These are phyloP conservation scores for Centropus unirufus DNA, from an alignment of 2,113 vertebrate species.

Conservation along the genomic window DNA sequence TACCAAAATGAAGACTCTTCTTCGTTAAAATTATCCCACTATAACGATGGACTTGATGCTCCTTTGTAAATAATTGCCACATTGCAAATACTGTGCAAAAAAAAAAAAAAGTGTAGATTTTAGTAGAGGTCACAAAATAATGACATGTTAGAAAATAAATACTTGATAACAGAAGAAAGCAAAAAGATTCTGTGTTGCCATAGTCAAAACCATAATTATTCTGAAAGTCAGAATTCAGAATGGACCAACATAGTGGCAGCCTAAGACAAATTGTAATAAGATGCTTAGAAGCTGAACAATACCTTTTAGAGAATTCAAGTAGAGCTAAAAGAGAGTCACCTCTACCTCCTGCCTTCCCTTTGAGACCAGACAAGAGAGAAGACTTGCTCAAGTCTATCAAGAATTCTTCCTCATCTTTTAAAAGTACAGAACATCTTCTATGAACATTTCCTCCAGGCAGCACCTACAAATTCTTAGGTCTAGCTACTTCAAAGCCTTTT, in stretches of 20 bases:
- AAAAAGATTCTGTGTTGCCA: neutral
- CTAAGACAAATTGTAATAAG: neutral
- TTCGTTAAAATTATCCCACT: neutral
- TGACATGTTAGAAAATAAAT: neutral
- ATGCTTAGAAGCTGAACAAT: neutral
- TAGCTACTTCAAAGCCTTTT: neutral
- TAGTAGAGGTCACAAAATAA: neutral
- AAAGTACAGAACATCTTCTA: neutral
- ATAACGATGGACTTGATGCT: neutral
- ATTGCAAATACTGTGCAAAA: neutral
- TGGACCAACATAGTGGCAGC: neutral
- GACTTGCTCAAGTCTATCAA: neutral
- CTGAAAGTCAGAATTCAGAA: neutral
- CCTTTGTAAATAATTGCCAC: neutral
- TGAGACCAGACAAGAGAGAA: neutral
- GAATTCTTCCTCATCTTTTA: neutral
- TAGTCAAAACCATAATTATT: neutral
- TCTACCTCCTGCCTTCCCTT: neutral
- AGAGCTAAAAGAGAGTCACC: neutral
- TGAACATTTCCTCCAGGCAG: neutral
- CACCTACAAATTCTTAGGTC: neutral
- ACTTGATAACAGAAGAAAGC: neutral
- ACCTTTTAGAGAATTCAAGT: neutral
- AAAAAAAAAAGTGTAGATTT: neutral
- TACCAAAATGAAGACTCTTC: neutral